Percentiles rank a stretch among this genome's conserved stretches.
These are phyloP conservation scores for Trachymyrmex septentrionalis DNA, from an alignment of 1,140 invertebrate genomes.

Conservation along the genomic window DNA sequence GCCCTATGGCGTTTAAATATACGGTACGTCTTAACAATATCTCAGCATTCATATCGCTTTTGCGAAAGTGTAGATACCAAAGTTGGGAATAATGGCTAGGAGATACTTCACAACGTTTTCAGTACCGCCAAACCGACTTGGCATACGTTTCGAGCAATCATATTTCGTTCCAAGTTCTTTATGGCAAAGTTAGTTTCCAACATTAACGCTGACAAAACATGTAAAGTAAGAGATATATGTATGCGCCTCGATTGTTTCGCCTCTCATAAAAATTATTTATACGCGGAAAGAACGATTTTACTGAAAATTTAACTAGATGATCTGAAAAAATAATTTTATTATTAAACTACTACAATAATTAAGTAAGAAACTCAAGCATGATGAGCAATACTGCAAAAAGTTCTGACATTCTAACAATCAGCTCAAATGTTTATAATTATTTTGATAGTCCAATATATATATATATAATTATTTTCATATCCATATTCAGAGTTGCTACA, in stretches of 20 bases:
- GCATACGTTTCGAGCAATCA: neutral
- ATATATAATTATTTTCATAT: too few relatives aligned
- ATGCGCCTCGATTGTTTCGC: neutral
- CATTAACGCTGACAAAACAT: neutral
- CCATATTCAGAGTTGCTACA: too few relatives aligned
- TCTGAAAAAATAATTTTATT: too few relatives aligned
- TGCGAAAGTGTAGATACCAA: constrained; percentile 15
- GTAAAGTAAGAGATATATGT: neutral
- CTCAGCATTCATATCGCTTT: constrained; percentile 18
- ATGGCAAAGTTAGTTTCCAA: neutral
- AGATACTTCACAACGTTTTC: constrained; percentile 15
- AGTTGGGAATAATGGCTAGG: constrained; percentile 24
- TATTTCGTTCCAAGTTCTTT: neutral
- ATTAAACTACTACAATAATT: too few relatives aligned
- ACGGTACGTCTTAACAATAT: constrained; percentile 32
- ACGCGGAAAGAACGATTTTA: neutral
- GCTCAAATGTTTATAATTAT: too few relatives aligned
- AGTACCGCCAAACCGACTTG: constrained; percentile 4
- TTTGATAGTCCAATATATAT: too few relatives aligned
- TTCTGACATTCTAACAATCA: too few relatives aligned
- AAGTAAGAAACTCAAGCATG: too few relatives aligned
- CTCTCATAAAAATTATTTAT: constrained; percentile 4
- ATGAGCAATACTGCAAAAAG: too few relatives aligned
- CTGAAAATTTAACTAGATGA: too few relatives aligned
- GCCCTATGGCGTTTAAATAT: constrained; percentile 57